A percentile compares a stretch with the other conserved stretches of the same genome.
phyloP scores from a whole-genome alignment of 2,113 vertebrate species.

The Lagopus leucura region DNA sequence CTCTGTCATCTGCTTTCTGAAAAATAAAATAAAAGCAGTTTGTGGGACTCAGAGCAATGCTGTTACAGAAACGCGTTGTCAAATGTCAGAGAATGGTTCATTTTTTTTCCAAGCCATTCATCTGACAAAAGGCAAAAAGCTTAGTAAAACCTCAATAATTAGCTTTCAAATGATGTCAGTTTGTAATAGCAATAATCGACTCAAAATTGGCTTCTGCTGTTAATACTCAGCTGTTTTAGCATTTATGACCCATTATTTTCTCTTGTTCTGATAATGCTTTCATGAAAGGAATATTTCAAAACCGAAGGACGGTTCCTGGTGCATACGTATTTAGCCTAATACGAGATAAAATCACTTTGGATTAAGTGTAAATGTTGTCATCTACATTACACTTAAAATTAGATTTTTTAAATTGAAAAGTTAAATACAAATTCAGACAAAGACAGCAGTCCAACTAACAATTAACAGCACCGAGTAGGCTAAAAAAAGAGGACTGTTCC shows the following conservation, averaged over 20 bases:
- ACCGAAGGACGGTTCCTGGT: neutral
- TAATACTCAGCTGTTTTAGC: slow-evolving; percentile 4
- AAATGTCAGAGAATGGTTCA: neutral
- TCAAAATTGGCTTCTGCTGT: slow-evolving; percentile 12
- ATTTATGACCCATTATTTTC: slow-evolving; percentile 37
- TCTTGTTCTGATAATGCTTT: slow-evolving; percentile 2
- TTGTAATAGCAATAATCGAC: slow-evolving; percentile 14
- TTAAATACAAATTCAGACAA: neutral
- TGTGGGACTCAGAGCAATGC: neutral
- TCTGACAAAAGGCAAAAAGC: slow-evolving; percentile 33
- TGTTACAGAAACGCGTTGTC: slow-evolving; percentile 2
- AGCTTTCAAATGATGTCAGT: slow-evolving; percentile 16
- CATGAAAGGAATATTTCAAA: neutral
- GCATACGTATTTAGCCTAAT: neutral
- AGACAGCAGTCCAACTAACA: neutral
- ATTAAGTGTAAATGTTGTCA: neutral
- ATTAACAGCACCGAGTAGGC: neutral
- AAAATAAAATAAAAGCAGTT: slow-evolving; percentile 67
- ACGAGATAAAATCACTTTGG: neutral
- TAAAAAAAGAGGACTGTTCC: neutral
- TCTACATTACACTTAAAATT: neutral
- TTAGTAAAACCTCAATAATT: slow-evolving; percentile 26
- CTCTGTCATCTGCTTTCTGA: slow-evolving; percentile 98
- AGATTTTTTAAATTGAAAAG: neutral
- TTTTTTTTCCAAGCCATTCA: neutral